A percentile compares a stretch with the other conserved stretches of the same genome.
Conservation (phyloP, 1,140 invertebrate species). For the Megalonaias nervosa region DNA sequence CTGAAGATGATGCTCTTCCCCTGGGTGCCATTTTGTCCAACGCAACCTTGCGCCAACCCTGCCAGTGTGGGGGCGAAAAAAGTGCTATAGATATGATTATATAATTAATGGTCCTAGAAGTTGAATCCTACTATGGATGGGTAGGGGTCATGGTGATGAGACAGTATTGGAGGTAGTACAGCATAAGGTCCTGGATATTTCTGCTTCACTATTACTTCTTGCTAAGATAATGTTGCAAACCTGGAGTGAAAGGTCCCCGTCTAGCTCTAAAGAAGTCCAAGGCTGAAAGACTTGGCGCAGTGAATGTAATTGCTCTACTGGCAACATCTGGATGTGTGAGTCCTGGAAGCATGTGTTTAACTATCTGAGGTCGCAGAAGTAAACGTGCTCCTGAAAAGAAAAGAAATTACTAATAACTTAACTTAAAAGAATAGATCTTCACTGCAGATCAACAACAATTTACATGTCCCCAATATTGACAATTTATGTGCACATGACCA, state of each 20-base stretch:
- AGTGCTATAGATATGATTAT: background rate
- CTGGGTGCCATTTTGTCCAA: no score
- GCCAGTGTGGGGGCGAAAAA: background rate
- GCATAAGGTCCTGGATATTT: no score
- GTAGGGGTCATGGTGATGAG: background rate
- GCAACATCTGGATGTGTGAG: slow-evolving; percentile 19
- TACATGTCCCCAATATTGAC: no score
- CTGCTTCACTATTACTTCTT: no score
- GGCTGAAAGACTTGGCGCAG: slow-evolving; percentile 25
- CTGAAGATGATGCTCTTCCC: no score
- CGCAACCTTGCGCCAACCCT: background rate
- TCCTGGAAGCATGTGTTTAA: slow-evolving; percentile 1
- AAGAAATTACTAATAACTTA: background rate
- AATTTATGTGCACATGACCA: no score
- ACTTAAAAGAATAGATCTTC: background rate
- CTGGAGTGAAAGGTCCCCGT: slow-evolving; percentile 62
- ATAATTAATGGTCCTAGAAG: background rate
- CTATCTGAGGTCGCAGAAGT: slow-evolving; percentile 12
- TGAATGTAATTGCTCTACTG: slow-evolving; percentile 34
- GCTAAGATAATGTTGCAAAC: slow-evolving; percentile 22
- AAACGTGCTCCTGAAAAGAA: slow-evolving; percentile 21
- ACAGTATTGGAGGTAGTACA: no score
- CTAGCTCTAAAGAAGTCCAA: slow-evolving; percentile 56
- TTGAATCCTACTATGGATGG: background rate
- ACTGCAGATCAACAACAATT: background rate